Base-by-base conservation (phyloP, 2,888 invertebrate species). In the Acleris literana region DNA sequence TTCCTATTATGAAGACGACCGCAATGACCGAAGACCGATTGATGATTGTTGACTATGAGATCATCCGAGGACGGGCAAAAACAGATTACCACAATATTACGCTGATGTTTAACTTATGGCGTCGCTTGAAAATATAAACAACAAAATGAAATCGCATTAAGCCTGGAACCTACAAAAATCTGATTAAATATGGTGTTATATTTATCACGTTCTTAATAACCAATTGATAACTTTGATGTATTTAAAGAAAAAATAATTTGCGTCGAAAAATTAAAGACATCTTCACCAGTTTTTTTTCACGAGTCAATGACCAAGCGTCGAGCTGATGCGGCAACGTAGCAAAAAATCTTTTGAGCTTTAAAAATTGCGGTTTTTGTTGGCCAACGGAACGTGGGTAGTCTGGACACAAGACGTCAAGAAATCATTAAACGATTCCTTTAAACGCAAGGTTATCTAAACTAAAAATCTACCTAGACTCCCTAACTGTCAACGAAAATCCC, bases 61-160 rank as follows among this genome's bases (percentile, higher is more conserved):
- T 87, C 87, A 87, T 70, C 80, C 74, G 71, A 79, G 82, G 80
- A 72, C 68, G 57, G 33, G 44, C 83, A 86, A 82, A 84, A 86
- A 82, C 76, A 73, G 75, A 81, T 77, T 73, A 72, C 72, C 71
- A 69, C 63, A 62, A 66, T 63, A 63, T 63, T 63, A 63, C 39
- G 52, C 57, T 46, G 61, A 43, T 29, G 43, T 39, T 61, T 62
- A 62, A 46, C 52, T 62, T 52, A 62, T 22, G 80, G 78, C 86
- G 85, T 84, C 86, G 85, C 78, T 70, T 72, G 70, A 68, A 64
- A 68, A 74, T 71, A 61, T 61, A 53, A 66, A 66, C 51, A 61
- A 56, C 44, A 53, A 18, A 44, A 53, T 44, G 52, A 53, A 48
- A 53, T 16, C 53, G 13, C 16, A 46, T 61, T 53, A 44, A 20